Conservation (phyloP, 2,797 vertebrate genomes). For the Phataginus tricuspis region DNA sequence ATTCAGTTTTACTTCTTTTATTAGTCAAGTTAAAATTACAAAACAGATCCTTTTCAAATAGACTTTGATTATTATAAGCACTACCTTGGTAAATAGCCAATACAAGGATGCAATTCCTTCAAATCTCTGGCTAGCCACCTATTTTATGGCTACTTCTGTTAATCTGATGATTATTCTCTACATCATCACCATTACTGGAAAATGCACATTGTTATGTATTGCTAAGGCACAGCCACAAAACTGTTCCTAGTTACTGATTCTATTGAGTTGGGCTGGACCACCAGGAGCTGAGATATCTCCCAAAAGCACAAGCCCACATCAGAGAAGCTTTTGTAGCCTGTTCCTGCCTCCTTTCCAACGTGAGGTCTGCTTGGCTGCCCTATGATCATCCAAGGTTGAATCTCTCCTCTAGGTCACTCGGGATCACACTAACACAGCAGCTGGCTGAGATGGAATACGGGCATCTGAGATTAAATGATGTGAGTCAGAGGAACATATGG, state of each 20-base stretch:
- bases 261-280: not conserved
- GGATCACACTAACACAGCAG: not conserved
- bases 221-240: not conserved
- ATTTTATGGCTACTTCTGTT: not conserved
- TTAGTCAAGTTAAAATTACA: not conserved
- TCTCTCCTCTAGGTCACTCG: not conserved
- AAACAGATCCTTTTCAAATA: not conserved
- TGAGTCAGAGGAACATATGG: not conserved
- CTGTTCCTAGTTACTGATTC: not conserved
- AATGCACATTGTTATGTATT: not conserved
- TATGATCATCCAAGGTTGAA: not conserved
- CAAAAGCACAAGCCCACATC: not conserved
- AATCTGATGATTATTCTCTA: not conserved
- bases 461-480: not conserved
- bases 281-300: not conserved
- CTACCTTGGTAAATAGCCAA: not conserved
- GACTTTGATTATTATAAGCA: not conserved
- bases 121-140: not conserved
- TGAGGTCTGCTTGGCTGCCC: not conserved
- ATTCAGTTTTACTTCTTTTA: not conserved
- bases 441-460: not conserved
- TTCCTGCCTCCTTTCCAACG: not conserved
- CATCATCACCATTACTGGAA: not conserved
- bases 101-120: not conserved
- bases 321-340: not conserved